A percentile compares a stretch with the other conserved stretches of the same genome.
phyloP scores from a whole-genome alignment of 2,797 vertebrate genomes.

The Ctenosaura bakeri region DNA sequence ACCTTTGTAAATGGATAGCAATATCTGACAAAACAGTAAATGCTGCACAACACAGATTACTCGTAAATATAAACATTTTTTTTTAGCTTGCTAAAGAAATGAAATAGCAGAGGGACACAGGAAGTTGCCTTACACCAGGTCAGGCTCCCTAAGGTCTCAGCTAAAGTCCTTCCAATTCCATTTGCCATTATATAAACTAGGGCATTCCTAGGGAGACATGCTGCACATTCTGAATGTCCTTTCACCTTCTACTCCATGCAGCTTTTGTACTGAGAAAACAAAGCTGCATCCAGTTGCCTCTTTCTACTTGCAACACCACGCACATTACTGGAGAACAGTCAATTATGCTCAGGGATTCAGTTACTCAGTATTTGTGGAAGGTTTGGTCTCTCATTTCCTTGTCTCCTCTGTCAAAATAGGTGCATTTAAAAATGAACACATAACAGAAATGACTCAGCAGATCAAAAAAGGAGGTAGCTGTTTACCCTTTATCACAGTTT shows the following conservation, averaged over 20 bases:
- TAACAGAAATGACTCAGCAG: constrained; percentile 11
- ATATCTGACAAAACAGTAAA: neutral
- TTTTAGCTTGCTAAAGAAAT: neutral
- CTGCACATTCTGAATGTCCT: neutral
- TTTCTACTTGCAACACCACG: neutral
- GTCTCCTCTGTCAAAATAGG: neutral
- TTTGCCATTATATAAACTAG: neutral
- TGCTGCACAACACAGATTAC: neutral
- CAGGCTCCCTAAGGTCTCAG: neutral
- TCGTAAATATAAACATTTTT: neutral
- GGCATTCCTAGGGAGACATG: neutral
- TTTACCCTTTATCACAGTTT: neutral
- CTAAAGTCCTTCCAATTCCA: neutral
- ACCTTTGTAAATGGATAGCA: neutral
- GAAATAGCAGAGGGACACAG: neutral
- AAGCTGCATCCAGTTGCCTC: neutral
- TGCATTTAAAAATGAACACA: neutral
- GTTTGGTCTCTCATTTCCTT: neutral
- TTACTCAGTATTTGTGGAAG: neutral
- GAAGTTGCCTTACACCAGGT: neutral
- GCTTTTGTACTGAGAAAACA: neutral
- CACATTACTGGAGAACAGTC: neutral
- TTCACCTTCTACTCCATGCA: neutral
- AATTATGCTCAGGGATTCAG: neutral
- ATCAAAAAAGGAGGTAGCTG: accelerated